Conservation (phyloP, 2,888 invertebrate genomes). For the Epirrita christyi region DNA sequence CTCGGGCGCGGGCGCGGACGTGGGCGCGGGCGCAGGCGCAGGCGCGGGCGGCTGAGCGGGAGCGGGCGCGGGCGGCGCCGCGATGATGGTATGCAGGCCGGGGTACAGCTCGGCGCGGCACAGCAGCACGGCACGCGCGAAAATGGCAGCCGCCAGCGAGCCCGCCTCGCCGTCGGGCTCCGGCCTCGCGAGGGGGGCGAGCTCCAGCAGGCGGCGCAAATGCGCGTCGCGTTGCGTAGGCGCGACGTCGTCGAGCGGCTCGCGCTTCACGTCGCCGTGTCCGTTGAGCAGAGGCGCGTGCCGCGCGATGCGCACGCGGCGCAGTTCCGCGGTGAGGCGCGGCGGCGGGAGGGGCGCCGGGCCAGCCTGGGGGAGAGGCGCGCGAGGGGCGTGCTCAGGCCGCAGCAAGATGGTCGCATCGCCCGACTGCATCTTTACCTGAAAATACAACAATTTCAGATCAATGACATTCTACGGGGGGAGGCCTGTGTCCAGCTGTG, state of each 20-base stretch:
- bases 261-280: slow-evolving; percentile 20
- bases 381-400: slow-evolving; percentile 60
- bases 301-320: slow-evolving; percentile 45
- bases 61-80: slow-evolving; percentile 54
- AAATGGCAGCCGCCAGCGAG: slow-evolving; percentile 70
- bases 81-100: slow-evolving; percentile 86
- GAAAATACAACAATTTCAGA: slow-evolving; percentile 21
- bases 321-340: slow-evolving; percentile 41
- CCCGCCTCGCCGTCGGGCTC: slow-evolving; percentile 28
- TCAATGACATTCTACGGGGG: too few species aligned
- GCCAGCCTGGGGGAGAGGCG: slow-evolving; percentile 28
- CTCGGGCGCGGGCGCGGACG: slow-evolving; percentile 43
- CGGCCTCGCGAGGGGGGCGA: slow-evolving; percentile 33
- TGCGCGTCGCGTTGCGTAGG: slow-evolving; percentile 39
- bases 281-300: slow-evolving; percentile 33
- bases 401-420: slow-evolving; percentile 69
- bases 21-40: slow-evolving; percentile 23
- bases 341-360: slow-evolving; percentile 21
- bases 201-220: slow-evolving; percentile 52
- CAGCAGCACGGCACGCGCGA: slow-evolving; percentile 76
- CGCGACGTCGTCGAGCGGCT: background rate
- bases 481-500: too few species aligned
- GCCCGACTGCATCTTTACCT: slow-evolving; percentile 63
- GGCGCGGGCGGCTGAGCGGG: slow-evolving; percentile 31
- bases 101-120: slow-evolving; percentile 82